phyloP scores from a whole-genome alignment of 2,113 vertebrate genomes.

The Origma solitaria region DNA sequence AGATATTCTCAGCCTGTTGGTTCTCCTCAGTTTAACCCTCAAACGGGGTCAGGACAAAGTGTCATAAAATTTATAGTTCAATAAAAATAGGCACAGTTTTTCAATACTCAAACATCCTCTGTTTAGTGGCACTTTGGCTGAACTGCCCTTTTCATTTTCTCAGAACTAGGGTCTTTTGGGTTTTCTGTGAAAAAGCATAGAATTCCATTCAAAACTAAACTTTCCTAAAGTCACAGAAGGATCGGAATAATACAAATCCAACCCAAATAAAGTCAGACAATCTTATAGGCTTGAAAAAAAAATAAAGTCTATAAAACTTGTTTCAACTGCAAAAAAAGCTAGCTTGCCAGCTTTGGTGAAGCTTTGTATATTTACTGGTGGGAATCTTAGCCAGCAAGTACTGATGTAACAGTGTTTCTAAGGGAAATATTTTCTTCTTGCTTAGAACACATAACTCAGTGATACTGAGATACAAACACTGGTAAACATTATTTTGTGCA shows the following conservation, averaged over 20 bases:
- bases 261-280: background rate
- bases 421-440: background rate
- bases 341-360: background rate
- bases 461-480: background rate
- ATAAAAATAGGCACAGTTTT: background rate
- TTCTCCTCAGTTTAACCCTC: background rate
- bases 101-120: background rate
- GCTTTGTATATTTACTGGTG: background rate
- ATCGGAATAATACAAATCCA: background rate
- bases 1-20: background rate
- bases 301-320: background rate
- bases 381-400: background rate
- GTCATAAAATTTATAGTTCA: background rate
- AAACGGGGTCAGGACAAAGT: background rate
- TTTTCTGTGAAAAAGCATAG: background rate
- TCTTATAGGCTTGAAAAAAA: background rate
- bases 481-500: background rate
- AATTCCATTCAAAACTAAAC: background rate
- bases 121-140: background rate
- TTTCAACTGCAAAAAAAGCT: background rate
- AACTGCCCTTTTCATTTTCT: background rate
- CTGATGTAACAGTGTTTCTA: background rate
- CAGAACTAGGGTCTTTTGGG: background rate
- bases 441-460: background rate
- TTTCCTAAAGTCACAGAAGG: background rate